Percentiles rank a stretch among this genome's conserved stretches.
These are phyloP conservation scores for Xylota sylvarum DNA, from an alignment of 2,888 invertebrate genomes.

Conservation along the genomic window DNA sequence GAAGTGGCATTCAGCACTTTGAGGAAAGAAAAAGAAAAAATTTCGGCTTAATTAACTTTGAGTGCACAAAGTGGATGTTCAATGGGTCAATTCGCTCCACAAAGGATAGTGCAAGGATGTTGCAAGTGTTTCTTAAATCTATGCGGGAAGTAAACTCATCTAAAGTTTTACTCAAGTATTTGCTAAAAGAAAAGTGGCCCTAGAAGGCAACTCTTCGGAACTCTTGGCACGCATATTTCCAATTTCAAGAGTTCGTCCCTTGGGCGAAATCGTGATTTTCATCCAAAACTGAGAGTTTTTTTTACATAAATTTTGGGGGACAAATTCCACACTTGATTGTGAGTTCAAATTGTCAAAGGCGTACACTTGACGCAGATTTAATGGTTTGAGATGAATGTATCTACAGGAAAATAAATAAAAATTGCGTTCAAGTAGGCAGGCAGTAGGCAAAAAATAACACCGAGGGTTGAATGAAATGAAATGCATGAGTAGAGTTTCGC, in stretches of 20 bases:
- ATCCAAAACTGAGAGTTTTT: constrained; percentile 16
- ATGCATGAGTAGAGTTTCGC: not conserved
- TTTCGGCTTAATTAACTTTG: constrained; percentile 9
- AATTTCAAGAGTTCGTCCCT: not conserved
- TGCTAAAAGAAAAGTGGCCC: constrained; percentile 2
- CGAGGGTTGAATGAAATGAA: constrained; percentile 11
- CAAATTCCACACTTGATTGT: constrained; percentile 56
- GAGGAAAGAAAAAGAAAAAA: not conserved
- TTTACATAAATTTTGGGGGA: not conserved
- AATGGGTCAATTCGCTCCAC: constrained; percentile 4
- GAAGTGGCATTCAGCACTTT: constrained; percentile 7
- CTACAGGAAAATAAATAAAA: constrained; percentile 32
- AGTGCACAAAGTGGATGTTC: constrained; percentile 3
- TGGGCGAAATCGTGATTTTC: constrained; percentile 53
- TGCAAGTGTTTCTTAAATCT: not conserved
- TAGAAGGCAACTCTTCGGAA: constrained; percentile 13
- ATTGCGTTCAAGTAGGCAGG: constrained; percentile 35
- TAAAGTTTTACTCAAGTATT: not conserved
- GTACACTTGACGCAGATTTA: constrained; percentile 49
- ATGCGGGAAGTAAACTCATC: not conserved
- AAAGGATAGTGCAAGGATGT: not conserved
- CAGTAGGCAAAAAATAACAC: constrained; percentile 26
- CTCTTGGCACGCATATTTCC: constrained; percentile 10
- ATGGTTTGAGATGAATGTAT: constrained; percentile 25
- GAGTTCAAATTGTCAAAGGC: constrained; percentile 51